Evolutionary conservation across 2,113 vertebrate genomes (phyloP).

Genomic region (Nanger granti): DNA sequence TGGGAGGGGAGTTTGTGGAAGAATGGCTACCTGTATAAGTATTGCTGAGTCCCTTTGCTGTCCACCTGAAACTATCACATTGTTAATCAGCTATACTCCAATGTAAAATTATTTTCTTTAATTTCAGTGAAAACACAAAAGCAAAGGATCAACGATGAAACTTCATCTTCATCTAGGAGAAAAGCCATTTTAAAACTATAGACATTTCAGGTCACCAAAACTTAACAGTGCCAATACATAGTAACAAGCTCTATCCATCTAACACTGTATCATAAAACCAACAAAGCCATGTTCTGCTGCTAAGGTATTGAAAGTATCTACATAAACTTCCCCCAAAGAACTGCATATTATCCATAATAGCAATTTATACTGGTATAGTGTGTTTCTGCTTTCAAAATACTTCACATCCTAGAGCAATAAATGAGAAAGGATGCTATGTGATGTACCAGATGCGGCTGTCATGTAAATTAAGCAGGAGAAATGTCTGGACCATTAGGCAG

Average conservation of each 20-base stretch:
- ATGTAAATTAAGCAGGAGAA: background rate
- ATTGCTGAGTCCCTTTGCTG: background rate
- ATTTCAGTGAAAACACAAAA: background rate
- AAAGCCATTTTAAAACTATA: constrained; percentile 3
- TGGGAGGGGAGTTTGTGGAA: background rate
- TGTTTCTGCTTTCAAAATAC: constrained; percentile 38
- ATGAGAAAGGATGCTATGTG: background rate
- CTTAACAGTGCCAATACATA: background rate
- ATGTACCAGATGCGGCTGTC: background rate
- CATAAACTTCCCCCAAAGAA: constrained; percentile 1
- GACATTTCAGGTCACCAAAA: background rate
- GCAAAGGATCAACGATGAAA: background rate
- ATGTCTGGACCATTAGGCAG: background rate
- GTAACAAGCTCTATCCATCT: background rate
- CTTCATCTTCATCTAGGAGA: background rate
- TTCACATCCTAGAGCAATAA: constrained; percentile 32
- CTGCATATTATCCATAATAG: background rate
- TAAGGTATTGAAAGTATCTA: background rate
- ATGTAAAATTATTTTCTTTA: background rate
- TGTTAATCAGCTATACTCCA: background rate
- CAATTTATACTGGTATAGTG: background rate
- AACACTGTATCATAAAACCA: background rate
- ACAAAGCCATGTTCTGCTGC: background rate
- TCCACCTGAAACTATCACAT: background rate
- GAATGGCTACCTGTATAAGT: background rate